phyloP scores from a whole-genome alignment of 2,888 invertebrate species.

The Leptothorax acervorum region DNA sequence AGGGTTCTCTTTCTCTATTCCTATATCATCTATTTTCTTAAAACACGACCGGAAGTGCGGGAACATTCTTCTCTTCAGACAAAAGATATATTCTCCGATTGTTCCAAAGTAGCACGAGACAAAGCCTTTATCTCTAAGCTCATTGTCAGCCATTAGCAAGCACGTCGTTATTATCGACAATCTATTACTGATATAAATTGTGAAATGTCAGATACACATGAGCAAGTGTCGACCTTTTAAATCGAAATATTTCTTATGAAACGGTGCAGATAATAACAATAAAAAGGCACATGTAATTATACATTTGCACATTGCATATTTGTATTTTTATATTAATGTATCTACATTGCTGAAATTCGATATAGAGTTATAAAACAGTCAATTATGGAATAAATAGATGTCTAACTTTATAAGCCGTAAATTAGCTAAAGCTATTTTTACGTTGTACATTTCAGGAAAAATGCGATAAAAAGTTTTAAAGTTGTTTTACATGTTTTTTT shows the following conservation, averaged over 20 bases:
- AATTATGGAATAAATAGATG: background rate
- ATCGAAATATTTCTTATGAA: background rate
- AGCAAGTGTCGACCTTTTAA: background rate
- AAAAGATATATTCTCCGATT: background rate
- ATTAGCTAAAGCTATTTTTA: background rate
- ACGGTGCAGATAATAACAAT: background rate
- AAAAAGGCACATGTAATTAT: background rate
- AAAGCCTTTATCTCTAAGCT: background rate
- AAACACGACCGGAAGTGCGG: background rate
- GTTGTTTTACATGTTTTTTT: background rate
- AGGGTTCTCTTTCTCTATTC: background rate
- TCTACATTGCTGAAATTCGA: background rate
- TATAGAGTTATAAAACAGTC: background rate
- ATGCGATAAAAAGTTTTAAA: background rate
- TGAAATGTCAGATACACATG: background rate
- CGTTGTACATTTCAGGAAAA: background rate
- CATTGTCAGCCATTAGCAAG: background rate
- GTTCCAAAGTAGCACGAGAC: background rate
- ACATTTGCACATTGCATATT: too few relatives aligned
- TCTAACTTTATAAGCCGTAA: background rate
- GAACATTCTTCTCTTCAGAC: background rate
- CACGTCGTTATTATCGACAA: background rate
- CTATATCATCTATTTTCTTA: background rate
- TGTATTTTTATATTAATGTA: background rate
- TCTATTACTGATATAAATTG: constrained; percentile 8